These are phyloP conservation scores for Dascyllus trimaculatus DNA, from an alignment of 2,113 vertebrate genomes.

Conservation along the genomic window DNA sequence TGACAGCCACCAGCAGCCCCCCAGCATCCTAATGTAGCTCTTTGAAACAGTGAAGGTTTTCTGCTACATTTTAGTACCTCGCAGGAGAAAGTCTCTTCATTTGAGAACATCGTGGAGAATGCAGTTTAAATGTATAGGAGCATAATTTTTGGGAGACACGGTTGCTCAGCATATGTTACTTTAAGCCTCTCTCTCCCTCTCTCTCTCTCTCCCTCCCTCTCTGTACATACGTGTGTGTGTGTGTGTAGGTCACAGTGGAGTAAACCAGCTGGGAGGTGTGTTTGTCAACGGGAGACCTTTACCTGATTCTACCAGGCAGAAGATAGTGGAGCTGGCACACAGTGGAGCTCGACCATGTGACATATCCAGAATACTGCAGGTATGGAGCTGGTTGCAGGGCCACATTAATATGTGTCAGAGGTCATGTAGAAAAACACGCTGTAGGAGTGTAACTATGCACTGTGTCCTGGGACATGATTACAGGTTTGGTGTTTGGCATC, in stretches of 20 bases:
- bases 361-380: slow-evolving; percentile 99
- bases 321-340: slow-evolving; percentile 98
- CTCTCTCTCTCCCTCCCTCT: too few species aligned
- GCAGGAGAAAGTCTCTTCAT: too few species aligned
- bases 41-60: too few species aligned
- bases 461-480: background rate
- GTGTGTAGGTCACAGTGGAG: slow-evolving; percentile 95
- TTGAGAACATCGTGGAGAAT: too few species aligned
- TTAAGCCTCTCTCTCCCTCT: too few species aligned
- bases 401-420: background rate
- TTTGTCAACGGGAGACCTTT: slow-evolving; percentile 98
- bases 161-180: too few species aligned
- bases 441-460: background rate
- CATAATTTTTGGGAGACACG: too few species aligned
- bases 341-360: slow-evolving; percentile 98
- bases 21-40: too few species aligned
- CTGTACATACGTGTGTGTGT: slow-evolving; percentile 47
- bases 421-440: background rate
- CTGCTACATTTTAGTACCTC: too few species aligned
- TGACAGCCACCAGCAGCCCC: too few species aligned
- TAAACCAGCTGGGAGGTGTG: slow-evolving; percentile 98
- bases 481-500: background rate
- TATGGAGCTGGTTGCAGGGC: slow-evolving; percentile 64
- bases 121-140: too few species aligned
- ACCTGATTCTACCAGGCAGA: slow-evolving; percentile 97